These are phyloP conservation scores for Benthosema pterotum DNA, from an alignment of 2,797 vertebrate genomes.

Conservation along the genomic window DNA sequence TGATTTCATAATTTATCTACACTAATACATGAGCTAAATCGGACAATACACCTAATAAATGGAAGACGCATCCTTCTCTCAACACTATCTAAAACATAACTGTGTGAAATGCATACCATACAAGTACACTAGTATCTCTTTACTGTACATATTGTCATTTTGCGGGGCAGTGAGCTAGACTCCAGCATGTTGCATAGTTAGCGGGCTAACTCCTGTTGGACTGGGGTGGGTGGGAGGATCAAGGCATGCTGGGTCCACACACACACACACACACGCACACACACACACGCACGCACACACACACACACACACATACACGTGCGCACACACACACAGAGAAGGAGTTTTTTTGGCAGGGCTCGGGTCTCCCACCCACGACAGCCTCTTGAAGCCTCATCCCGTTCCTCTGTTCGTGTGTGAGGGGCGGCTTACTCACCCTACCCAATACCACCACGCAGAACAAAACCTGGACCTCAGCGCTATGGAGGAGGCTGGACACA, in stretches of 20 bases:
- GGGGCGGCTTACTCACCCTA: constrained; percentile 82
- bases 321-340: constrained; percentile 81
- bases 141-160: too few species aligned
- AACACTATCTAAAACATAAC: too few species aligned
- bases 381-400: constrained; percentile 83
- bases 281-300: too few species aligned
- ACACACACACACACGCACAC: too few species aligned
- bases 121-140: too few species aligned
- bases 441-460: constrained; percentile 72
- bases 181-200: constrained; percentile 59
- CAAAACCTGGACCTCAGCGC: constrained; percentile 77
- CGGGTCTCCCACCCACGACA: constrained; percentile 79
- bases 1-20: too few species aligned
- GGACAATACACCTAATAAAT: too few species aligned
- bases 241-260: constrained; percentile 67
- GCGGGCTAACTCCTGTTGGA: constrained; percentile 75
- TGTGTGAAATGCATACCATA: too few species aligned
- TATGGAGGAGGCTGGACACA: constrained; percentile 58
- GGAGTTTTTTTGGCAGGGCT: constrained; percentile 78
- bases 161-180: constrained; percentile 46
- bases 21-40: too few species aligned
- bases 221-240: constrained; percentile 78
- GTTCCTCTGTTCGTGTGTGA: constrained; percentile 89
- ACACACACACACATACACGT: constrained; percentile 52
- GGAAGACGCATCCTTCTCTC: too few species aligned